A percentile compares a stretch with the other conserved stretches of the same genome.
These are phyloP conservation scores for Euglossa dilemma DNA, from an alignment of 1,140 invertebrate species.

Conservation along the genomic window DNA sequence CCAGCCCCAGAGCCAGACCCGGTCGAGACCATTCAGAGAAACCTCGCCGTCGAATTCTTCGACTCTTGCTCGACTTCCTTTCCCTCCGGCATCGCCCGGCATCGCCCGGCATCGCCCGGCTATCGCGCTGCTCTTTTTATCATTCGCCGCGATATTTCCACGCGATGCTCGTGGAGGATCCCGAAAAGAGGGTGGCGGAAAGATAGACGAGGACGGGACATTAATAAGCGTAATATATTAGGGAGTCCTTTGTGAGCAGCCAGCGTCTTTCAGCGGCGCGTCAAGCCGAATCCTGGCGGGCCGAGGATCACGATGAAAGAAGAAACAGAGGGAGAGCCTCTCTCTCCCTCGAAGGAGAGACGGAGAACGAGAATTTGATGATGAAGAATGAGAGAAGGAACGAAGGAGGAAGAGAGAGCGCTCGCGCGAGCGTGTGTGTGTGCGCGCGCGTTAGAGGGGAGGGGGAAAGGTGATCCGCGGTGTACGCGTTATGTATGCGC, in stretches of 20 bases:
- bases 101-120: neutral
- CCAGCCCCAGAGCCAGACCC: neutral
- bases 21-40: neutral
- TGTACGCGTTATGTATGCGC: slow-evolving; percentile 47
- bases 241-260: slow-evolving; percentile 69
- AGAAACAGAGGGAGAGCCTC: slow-evolving; percentile 30
- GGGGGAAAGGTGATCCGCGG: slow-evolving; percentile 36
- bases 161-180: neutral
- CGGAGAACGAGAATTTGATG: slow-evolving; percentile 11
- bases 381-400: slow-evolving; percentile 21
- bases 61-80: slow-evolving; percentile 22
- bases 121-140: slow-evolving; percentile 20
- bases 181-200: slow-evolving; percentile 15
- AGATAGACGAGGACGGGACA: slow-evolving; percentile 53
- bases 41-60: slow-evolving; percentile 14
- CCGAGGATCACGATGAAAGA: slow-evolving; percentile 62
- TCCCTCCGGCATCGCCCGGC: neutral
- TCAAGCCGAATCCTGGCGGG: slow-evolving; percentile 64
- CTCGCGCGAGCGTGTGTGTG: no score
- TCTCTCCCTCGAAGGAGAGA: slow-evolving; percentile 5
- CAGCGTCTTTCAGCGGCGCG: slow-evolving; percentile 70
- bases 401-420: neutral
- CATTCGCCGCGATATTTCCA: slow-evolving; percentile 40
- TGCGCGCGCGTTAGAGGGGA: neutral
- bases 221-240: slow-evolving; percentile 78